Evolutionary conservation across 1,140 invertebrate genomes (phyloP), one percentile per base, ranked within the genome.

Genomic region (Pemphigus obesinymphae): DNA sequence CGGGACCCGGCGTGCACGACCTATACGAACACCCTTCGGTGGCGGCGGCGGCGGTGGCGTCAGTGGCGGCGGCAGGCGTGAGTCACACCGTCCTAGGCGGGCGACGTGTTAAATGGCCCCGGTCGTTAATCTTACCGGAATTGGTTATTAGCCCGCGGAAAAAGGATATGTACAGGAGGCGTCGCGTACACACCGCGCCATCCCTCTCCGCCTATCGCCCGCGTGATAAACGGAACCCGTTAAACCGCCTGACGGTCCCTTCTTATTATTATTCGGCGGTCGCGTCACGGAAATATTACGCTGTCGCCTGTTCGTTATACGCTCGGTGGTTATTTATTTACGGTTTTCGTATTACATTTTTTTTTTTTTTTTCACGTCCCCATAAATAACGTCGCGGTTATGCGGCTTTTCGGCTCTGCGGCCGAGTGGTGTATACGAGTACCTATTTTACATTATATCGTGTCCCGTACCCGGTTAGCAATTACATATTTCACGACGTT

Each of bases 121-220:
- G 8, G 31, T 17, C 31, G 61, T 66, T 66, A 66, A 66, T 66
- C 61, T 34, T 20, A 0, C 26, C 34, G 11, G n/a, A 40, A 68
- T 68, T 15, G 63, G 63, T 68, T 68, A 40, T 68, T 68, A 68
- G 63, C n/a, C 6, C 31, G 63, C 37, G n/a, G n/a, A 68, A 68
- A 37, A 37, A 11, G 10, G 10, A 66, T n/a, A 31, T 11, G 17
- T 15, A 6, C 29, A 5, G 31, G 7, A 61, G 8, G 17, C 17
- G 17, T 20, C 31, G 17, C 31, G 61, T 31, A 66, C 17, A 1
- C 31, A 11, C 17, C 3, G 31, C 61, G 61, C 20, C 31, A 34
- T 6, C 31, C 26, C 6, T 10, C 53, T 13, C 10, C 20, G 50
- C 10, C 7, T 17, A 8, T n/a, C 23, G 58, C 17, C 15, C n/a